Evolutionary conservation across 1,140 invertebrate genomes (phyloP), one percentile per base, ranked within the genome.

Genomic region (Ridgeia piscesae): DNA sequence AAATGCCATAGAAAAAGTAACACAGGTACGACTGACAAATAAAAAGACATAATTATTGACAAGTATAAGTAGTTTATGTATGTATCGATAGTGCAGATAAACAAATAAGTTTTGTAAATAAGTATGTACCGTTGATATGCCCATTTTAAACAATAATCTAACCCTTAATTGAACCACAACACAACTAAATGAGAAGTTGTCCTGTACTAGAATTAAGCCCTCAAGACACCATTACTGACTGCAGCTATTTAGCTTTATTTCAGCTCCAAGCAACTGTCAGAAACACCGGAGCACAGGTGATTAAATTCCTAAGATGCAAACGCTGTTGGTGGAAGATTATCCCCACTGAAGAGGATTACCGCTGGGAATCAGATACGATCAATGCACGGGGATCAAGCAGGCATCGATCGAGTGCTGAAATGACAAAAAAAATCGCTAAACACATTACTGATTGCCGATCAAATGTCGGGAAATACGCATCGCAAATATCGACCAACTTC

Each of bases 251-350:
- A 77, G 58, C 58, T 77, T 77, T 77, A 77, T 77, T 77, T 77
- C 58, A 77, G 58, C 27, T 77, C 2, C 58, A 4, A 77, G 58
- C 42, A 77, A 77, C 58, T 77, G 58, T 77, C 58, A 77, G 58
- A 77, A 77, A 77, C 58, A 77, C 58, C 14, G 27, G 58, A 77
- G 27, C 58, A 77, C 58, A 77, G 58, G 58, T 77, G 58, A 77
- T 77, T 77, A 77, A 77, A 77, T 77, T 77, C 58, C 58, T 77
- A 77, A 77, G 58, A 77, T 77, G 58, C 58, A 77, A 77, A 77
- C 58, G 58, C 58, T 77, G 58, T 77, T 0, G 27, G 17, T 9
- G 14, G 58, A 31, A 77, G 58, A 77, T 77, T 27, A 77, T 9
- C 27, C 8, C 58, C 17, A 4, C 58, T 21, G 58, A 77, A 77